A percentile compares a stretch with the other conserved stretches of the same genome.
Conservation (phyloP, 2,888 invertebrate genomes). For the Belgica antarctica region DNA sequence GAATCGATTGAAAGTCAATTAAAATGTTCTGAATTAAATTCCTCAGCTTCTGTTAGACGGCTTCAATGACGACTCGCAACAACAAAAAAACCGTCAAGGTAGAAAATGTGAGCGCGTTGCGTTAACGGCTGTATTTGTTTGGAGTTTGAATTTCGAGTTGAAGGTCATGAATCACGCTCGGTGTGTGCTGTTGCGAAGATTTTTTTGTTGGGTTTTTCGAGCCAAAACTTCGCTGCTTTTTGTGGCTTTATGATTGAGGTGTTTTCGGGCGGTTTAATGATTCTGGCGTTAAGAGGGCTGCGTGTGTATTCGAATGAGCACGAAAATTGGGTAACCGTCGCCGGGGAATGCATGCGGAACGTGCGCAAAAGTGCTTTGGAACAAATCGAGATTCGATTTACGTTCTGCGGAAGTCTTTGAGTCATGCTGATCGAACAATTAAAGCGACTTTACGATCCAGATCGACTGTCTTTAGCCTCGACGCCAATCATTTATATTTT, state of each 20-base stretch:
- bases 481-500: constrained; percentile 9
- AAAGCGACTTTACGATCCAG: neutral
- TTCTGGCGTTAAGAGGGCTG: neutral
- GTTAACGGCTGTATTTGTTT: constrained; percentile 38
- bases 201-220: constrained; percentile 3
- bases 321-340: constrained; percentile 16
- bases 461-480: neutral
- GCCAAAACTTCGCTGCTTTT: too few relatives aligned
- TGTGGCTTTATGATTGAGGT: constrained; percentile 1
- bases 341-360: constrained; percentile 17
- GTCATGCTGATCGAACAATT: neutral
- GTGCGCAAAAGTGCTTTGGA: neutral
- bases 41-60: too few relatives aligned
- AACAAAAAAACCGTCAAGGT: neutral
- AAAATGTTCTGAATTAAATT: too few relatives aligned
- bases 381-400: neutral
- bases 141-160: constrained; percentile 28
- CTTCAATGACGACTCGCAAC: too few relatives aligned
- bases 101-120: constrained; percentile 24
- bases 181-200: neutral
- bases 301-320: constrained; percentile 15
- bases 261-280: constrained; percentile 19
- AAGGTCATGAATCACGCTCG: constrained; percentile 35
- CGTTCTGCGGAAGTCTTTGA: constrained; percentile 2
- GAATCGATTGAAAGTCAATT: too few relatives aligned